phyloP scores from a whole-genome alignment of 2,888 invertebrate species.

The Peribatodes rhomboidaria region DNA sequence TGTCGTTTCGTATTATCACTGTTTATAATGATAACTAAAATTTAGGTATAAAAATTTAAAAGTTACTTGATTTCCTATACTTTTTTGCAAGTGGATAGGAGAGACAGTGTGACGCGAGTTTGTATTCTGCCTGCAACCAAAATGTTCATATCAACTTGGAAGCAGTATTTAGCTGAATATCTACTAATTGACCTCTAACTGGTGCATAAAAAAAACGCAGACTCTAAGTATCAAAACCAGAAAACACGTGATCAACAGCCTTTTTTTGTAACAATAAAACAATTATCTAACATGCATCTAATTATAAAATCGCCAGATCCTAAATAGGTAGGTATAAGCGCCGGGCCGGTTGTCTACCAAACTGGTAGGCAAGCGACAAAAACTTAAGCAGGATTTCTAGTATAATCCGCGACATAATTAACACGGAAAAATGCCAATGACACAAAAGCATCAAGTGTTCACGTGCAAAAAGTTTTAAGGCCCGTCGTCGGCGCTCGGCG shows the following conservation, averaged over 20 bases:
- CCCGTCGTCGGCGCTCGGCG: constrained; percentile 33
- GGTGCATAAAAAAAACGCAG: not conserved
- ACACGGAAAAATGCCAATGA: constrained; percentile 67
- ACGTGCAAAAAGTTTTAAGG: constrained; percentile 53
- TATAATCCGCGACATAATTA: constrained; percentile 63
- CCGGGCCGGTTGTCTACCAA: constrained; percentile 40
- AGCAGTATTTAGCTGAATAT: not conserved
- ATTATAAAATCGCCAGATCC: not conserved
- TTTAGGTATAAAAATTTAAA: no score
- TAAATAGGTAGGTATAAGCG: not conserved
- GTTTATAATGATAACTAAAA: no score
- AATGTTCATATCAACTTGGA: not conserved
- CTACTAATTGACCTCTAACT: not conserved
- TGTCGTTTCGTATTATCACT: no score
- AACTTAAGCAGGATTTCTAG: constrained; percentile 71
- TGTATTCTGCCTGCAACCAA: not conserved
- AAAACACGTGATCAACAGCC: not conserved
- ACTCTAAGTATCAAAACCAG: not conserved
- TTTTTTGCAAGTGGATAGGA: not conserved
- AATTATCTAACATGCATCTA: constrained; percentile 7
- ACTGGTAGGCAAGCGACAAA: constrained; percentile 52
- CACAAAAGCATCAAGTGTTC: constrained; percentile 62
- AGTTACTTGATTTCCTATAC: not conserved
- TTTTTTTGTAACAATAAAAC: constrained; percentile 8
- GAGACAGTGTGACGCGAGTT: not conserved